These are phyloP conservation scores for Formica selysi DNA, from an alignment of 1,140 invertebrate species.

Conservation along the genomic window DNA sequence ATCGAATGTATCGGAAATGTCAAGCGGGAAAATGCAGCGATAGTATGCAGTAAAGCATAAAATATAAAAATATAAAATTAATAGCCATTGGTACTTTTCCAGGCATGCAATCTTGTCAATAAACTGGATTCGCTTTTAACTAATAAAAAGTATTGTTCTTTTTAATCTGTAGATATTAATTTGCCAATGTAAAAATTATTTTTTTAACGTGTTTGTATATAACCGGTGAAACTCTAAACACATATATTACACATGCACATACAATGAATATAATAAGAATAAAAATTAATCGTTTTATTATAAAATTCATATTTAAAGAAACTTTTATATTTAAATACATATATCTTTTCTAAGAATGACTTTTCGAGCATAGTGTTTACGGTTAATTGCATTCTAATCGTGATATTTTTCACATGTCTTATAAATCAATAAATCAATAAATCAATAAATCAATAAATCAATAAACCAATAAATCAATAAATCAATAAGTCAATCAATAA, in stretches of 20 bases:
- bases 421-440: background rate
- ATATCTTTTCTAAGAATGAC: background rate
- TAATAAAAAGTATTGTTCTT: background rate
- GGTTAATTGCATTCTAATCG: constrained; percentile 20
- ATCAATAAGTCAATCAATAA: background rate
- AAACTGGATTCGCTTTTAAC: background rate
- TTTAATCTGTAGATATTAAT: background rate
- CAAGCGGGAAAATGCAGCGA: constrained; percentile 4
- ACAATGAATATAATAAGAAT: background rate
- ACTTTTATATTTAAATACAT: constrained; percentile 9
- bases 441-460: too few relatives aligned
- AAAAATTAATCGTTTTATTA: background rate
- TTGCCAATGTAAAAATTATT: background rate
- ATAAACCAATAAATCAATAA: background rate
- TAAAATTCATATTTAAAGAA: background rate
- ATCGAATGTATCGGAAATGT: constrained; percentile 48
- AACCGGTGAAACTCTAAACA: background rate
- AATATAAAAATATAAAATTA: background rate
- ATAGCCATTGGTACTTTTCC: background rate
- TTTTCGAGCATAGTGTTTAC: background rate
- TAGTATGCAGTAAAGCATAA: background rate
- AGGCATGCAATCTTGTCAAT: background rate
- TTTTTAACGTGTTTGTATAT: background rate
- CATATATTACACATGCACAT: background rate
- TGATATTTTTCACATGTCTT: constrained; percentile 16